These are phyloP conservation scores for Decapterus maruadsi DNA, from an alignment of 2,797 vertebrate species.

Conservation along the genomic window DNA sequence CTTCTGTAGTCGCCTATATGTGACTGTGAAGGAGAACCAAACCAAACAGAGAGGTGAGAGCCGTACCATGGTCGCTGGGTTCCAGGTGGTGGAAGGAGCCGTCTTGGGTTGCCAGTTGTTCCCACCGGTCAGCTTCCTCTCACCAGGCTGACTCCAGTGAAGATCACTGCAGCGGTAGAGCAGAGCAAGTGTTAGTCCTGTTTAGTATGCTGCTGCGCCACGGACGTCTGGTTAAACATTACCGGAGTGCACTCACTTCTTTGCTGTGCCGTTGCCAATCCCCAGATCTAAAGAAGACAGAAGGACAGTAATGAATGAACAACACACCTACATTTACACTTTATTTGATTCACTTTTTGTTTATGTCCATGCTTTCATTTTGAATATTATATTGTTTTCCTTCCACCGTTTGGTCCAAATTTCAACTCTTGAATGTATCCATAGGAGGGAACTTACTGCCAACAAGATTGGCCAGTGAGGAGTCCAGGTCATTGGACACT, in stretches of 20 bases:
- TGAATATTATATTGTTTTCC: background rate
- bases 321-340: background rate
- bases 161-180: conserved; percentile 88
- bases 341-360: too few relatives aligned
- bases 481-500: conserved; percentile 95
- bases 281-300: conserved; percentile 89
- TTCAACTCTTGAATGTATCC: background rate
- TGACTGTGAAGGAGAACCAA: background rate
- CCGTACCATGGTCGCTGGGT: conserved; percentile 93
- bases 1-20: background rate
- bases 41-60: too few relatives aligned
- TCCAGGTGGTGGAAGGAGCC: conserved; percentile 96
- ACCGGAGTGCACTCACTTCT: conserved; percentile 88
- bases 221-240: background rate
- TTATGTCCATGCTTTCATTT: background rate
- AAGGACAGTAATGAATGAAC: conserved; percentile 32
- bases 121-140: conserved; percentile 96
- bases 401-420: background rate
- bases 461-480: conserved; percentile 96
- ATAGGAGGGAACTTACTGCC: conserved; percentile 89
- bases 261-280: conserved; percentile 94
- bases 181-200: background rate
- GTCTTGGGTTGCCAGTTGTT: conserved; percentile 96
- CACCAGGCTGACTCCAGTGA: conserved; percentile 96
- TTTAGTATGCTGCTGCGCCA: background rate